phyloP scores from a whole-genome alignment of 2,888 invertebrate genomes.

The Acronicta aceris region DNA sequence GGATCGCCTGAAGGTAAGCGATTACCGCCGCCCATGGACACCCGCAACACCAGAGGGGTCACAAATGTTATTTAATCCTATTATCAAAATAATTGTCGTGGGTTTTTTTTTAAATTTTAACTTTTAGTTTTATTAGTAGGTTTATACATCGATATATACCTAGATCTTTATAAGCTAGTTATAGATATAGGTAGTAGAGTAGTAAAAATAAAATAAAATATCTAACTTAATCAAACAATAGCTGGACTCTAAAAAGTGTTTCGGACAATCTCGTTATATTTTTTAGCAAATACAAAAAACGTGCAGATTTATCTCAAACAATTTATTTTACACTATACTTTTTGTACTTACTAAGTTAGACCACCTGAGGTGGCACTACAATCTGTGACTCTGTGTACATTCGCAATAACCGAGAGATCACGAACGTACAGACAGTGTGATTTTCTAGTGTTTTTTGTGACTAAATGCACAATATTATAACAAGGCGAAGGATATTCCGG shows the following conservation, averaged over 20 bases:
- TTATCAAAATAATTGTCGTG: too few species aligned
- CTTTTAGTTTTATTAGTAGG: too few species aligned
- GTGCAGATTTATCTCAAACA: constrained; percentile 31
- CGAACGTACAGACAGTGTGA: constrained; percentile 17
- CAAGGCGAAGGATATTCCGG: constrained; percentile 22
- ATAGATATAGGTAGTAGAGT: not conserved
- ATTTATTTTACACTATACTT: constrained; percentile 35
- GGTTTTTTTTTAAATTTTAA: too few species aligned
- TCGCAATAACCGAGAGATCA: constrained; percentile 37
- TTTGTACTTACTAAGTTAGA: constrained; percentile 38
- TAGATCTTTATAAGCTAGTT: too few species aligned
- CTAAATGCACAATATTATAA: constrained; percentile 9
- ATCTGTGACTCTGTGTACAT: constrained; percentile 40
- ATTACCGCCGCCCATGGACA: too few species aligned
- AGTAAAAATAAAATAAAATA: not conserved
- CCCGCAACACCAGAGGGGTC: too few species aligned
- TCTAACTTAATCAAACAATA: not conserved
- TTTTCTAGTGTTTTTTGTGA: constrained; percentile 19
- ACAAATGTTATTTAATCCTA: too few species aligned
- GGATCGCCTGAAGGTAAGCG: too few species aligned
- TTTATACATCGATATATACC: too few species aligned
- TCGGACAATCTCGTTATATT: constrained; percentile 35
- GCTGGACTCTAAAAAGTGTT: constrained; percentile 12
- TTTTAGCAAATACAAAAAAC: constrained; percentile 33
- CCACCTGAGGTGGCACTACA: constrained; percentile 45